Conservation (phyloP, 2,888 invertebrate species). For the Apamea monoglypha region DNA sequence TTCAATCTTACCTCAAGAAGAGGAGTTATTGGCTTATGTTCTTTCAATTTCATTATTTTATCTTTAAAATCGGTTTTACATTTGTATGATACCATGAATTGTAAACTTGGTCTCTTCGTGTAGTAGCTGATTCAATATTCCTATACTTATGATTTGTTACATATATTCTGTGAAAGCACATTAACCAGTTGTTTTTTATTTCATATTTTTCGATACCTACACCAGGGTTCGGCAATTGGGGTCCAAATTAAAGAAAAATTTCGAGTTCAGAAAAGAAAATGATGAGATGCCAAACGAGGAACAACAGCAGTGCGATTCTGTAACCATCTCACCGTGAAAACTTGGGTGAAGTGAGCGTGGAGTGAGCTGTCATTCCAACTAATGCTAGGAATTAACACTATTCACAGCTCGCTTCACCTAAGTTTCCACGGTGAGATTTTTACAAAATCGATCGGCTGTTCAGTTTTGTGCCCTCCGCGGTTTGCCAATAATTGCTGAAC, state of each 20-base stretch:
- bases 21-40: conserved; percentile 88
- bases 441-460: too few relatives aligned
- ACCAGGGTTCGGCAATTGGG: neutral
- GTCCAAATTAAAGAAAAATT: neutral
- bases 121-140: conserved; percentile 82
- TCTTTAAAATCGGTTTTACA: conserved; percentile 78
- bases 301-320: too few relatives aligned
- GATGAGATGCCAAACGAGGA: neutral
- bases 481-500: too few relatives aligned
- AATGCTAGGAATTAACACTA: too few relatives aligned
- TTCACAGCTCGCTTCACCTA: too few relatives aligned
- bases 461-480: too few relatives aligned
- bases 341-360: too few relatives aligned
- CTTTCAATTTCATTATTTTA: conserved; percentile 82
- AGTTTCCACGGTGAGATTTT: too few relatives aligned
- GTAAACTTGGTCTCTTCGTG: conserved; percentile 86
- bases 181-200: conserved; percentile 79
- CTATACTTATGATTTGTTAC: conserved; percentile 84
- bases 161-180: conserved; percentile 87
- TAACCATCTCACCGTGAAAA: too few relatives aligned
- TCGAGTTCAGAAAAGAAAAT: neutral
- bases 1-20: conserved; percentile 80
- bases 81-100: conserved; percentile 84
- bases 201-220: conserved; percentile 22
- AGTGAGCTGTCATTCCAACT: too few relatives aligned